Conservation (phyloP, 2,888 invertebrate species). For the Drosophila basisetae region DNA sequence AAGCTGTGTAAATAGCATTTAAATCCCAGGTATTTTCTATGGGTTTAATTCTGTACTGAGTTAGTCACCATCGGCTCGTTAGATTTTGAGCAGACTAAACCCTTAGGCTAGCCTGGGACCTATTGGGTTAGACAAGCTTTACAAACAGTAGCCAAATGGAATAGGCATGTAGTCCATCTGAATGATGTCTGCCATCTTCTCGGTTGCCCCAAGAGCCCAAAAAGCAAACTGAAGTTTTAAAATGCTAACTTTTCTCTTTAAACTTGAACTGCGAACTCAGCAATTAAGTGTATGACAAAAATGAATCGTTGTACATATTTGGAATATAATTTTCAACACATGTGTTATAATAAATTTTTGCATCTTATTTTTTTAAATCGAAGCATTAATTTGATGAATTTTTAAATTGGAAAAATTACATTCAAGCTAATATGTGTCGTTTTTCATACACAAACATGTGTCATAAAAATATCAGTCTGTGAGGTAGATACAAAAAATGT, state of each 20-base stretch:
- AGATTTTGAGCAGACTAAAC: slow-evolving; percentile 33
- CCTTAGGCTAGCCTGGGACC: neutral
- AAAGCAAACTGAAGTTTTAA: neutral
- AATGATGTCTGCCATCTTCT: slow-evolving; percentile 5
- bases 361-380: neutral
- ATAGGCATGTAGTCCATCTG: slow-evolving; percentile 40
- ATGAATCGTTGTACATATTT: too few relatives aligned
- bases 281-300: neutral
- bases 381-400: neutral
- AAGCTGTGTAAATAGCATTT: slow-evolving; percentile 78
- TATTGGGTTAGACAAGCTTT: slow-evolving; percentile 33
- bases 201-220: neutral
- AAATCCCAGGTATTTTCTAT: slow-evolving; percentile 66
- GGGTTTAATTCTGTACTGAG: slow-evolving; percentile 29
- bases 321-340: neutral
- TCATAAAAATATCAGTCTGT: neutral
- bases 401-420: neutral
- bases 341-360: neutral
- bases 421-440: neutral
- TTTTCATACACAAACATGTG: neutral
- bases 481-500: neutral
- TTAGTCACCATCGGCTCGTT: slow-evolving; percentile 46
- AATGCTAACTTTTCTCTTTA: neutral
- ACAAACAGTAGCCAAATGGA: slow-evolving; percentile 60
- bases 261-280: neutral